Percentiles rank a stretch among this genome's conserved stretches.
Conservation (phyloP, 1,140 invertebrate genomes). For the Gryllus bimaculatus region DNA sequence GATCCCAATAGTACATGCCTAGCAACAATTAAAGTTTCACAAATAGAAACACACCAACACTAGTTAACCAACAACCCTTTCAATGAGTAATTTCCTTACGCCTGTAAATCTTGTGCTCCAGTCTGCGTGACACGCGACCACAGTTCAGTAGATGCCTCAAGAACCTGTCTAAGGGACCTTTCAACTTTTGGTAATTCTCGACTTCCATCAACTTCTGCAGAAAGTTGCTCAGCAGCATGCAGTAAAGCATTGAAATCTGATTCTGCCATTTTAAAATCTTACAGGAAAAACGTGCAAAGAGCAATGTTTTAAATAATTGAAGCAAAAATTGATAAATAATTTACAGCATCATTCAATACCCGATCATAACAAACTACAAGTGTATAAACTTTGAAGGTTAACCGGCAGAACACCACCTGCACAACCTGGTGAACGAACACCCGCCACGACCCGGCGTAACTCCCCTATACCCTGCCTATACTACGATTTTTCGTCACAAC, state of each 20-base stretch:
- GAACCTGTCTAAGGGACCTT: conserved; percentile 79
- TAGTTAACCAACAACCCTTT: neutral
- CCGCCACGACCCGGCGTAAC: too few relatives aligned
- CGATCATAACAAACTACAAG: too few relatives aligned
- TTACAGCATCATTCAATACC: too few relatives aligned
- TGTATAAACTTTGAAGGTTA: too few relatives aligned
- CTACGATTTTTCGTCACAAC: too few relatives aligned
- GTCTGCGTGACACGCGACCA: conserved; percentile 75
- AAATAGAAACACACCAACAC: neutral
- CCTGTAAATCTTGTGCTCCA: conserved; percentile 79
- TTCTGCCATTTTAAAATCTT: conserved; percentile 31
- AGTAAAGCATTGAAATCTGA: conserved; percentile 75
- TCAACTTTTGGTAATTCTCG: conserved; percentile 77
- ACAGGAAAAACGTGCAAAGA: too few relatives aligned
- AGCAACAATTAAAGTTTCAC: neutral
- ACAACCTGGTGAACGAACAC: too few relatives aligned
- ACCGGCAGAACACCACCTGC: too few relatives aligned
- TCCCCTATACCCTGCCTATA: too few relatives aligned
- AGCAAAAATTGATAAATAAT: too few relatives aligned
- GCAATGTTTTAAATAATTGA: too few relatives aligned
- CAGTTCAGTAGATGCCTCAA: conserved; percentile 83
- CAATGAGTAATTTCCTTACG: conserved; percentile 50
- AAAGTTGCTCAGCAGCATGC: conserved; percentile 81
- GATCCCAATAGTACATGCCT: conserved; percentile 70
- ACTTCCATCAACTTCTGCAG: conserved; percentile 76